Percentiles rank a stretch among this genome's conserved stretches.
These are phyloP conservation scores for Buathra laborator DNA, from an alignment of 2,888 invertebrate species.

Conservation along the genomic window DNA sequence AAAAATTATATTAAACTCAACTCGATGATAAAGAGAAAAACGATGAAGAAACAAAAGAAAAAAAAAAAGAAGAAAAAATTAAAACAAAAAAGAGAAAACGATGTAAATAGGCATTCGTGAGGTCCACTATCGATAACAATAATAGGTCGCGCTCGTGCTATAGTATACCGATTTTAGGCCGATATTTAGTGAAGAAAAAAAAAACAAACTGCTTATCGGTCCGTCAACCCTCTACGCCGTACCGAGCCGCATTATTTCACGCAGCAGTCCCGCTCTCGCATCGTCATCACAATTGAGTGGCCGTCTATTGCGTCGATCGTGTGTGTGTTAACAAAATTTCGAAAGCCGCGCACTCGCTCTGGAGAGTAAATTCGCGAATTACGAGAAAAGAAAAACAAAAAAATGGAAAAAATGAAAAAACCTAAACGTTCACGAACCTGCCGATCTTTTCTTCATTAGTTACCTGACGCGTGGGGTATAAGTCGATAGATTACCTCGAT, in stretches of 20 bases:
- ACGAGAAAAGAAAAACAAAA: constrained; percentile 51
- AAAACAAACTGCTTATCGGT: constrained; percentile 55
- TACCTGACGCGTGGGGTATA: constrained; percentile 33
- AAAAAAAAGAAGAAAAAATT: constrained; percentile 15
- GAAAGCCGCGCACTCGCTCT: constrained; percentile 36
- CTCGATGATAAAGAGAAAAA: constrained; percentile 37
- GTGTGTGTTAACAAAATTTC: constrained; percentile 29
- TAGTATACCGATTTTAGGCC: constrained; percentile 68
- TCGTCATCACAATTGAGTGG: constrained; percentile 16
- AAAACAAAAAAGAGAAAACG: constrained; percentile 27
- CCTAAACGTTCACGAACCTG: constrained; percentile 56
- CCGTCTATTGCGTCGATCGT: constrained; percentile 52
- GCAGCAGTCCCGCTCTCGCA: constrained; percentile 28
- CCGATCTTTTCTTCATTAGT: constrained; percentile 64
- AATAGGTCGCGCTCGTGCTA: constrained; percentile 67
- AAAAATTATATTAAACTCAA: constrained; percentile 33
- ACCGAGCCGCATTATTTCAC: constrained; percentile 34
- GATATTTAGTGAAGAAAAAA: constrained; percentile 45
- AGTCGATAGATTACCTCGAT: constrained; percentile 58
- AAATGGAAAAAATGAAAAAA: not conserved
- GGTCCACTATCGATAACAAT: constrained; percentile 70
- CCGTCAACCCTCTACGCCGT: constrained; percentile 58
- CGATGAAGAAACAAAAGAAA: not conserved
- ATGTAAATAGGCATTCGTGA: constrained; percentile 68
- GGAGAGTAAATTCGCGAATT: constrained; percentile 40